Evolutionary conservation across 1,140 invertebrate genomes (phyloP), one percentile per base, ranked within the genome.

Genomic region (Chymomyza costata): DNA sequence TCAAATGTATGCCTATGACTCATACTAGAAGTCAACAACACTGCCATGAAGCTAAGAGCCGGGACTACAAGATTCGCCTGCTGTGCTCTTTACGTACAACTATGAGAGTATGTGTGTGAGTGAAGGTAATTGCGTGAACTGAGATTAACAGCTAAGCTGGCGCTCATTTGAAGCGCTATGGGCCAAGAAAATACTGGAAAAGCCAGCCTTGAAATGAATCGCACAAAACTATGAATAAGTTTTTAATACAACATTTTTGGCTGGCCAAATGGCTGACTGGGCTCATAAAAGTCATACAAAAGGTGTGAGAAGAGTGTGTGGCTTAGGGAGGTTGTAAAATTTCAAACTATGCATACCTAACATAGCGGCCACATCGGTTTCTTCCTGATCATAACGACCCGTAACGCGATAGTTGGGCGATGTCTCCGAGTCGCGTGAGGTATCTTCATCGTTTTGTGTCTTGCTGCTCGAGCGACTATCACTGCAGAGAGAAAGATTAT

Each of bases 321-420:
- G 21, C 30, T 43, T 3, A n/a, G 31, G 5, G 21, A 19, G 28
- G 31, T n/a, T 32, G 28, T 34, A 28, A 17, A 32, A 25, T 17
- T 8, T 31, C 25, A 45, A 28, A 28, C 10, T 6, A 28, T 28
- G n/a, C 82, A 85, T 88, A 95, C 93, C 93, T 39, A 98, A 88
- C 94, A 98, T 96, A 86, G 96, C 97, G 28, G 96, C 97, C 51
- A 95, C 97, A 88, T 99, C 96, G 5, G 94, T 97, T 88, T 97
- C 96, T 82, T 97, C 96, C 70, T 93, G 92, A 87, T 96, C 94
- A 87, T 94, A 95, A 49, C 92, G 87, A 13, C 93, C 92, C 14
- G 93, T 88, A 52, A 80, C 90, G 69, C 93, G 88, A 82, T 91
- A 91, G 87, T 92, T 94, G 6, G 94, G 93, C 50, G 94, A 96